These are phyloP conservation scores for Cotesia vestalis DNA, from an alignment of 1,140 invertebrate genomes.

Conservation along the genomic window DNA sequence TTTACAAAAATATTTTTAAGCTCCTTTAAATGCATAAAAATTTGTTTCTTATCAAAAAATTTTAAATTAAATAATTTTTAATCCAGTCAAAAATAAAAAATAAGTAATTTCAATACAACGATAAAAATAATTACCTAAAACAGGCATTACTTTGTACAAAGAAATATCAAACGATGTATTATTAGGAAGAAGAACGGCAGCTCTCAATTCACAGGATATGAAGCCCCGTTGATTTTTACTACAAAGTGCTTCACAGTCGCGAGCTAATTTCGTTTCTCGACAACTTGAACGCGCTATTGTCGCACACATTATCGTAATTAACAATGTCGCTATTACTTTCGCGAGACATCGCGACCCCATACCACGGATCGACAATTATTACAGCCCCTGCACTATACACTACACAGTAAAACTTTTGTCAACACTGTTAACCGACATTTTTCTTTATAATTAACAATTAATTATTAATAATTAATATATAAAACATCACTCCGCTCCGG, in stretches of 20 bases:
- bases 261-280: constrained; percentile 48
- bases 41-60: no score
- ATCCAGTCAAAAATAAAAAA: no score
- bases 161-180: constrained; percentile 55
- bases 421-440: not conserved
- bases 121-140: constrained; percentile 49
- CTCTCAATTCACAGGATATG: constrained; percentile 51
- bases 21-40: no score
- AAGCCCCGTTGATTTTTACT: constrained; percentile 34
- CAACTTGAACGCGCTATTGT: constrained; percentile 43
- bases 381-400: not conserved
- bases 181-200: constrained; percentile 52
- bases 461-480: no score
- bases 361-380: constrained; percentile 43
- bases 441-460: no score
- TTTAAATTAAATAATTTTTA: no score
- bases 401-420: not conserved
- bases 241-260: constrained; percentile 54
- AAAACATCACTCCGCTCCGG: no score
- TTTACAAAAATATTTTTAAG: no score
- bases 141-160: constrained; percentile 53
- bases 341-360: constrained; percentile 46
- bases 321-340: constrained; percentile 39
- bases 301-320: constrained; percentile 26
- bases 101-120: no score